phyloP scores from a whole-genome alignment of 2,797 vertebrate species.

The Apodemus agrarius region DNA sequence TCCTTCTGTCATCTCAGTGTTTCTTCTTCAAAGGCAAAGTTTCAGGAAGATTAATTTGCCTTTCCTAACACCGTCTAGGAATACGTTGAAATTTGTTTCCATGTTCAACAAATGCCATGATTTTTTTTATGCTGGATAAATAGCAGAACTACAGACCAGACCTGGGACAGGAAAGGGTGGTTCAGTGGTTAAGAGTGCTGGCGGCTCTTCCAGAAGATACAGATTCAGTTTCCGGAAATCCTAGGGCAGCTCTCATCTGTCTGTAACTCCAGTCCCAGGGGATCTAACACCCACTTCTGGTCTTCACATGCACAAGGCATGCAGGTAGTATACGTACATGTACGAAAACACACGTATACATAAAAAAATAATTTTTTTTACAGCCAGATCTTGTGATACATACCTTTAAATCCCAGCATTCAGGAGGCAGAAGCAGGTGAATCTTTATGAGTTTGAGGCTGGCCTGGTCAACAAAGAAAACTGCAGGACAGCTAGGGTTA shows the following conservation, averaged over 20 bases:
- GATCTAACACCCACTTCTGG: background rate
- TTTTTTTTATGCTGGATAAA: slow-evolving; percentile 39
- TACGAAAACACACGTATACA: background rate
- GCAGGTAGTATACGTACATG: background rate
- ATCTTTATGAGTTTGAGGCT: background rate
- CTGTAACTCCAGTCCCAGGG: background rate
- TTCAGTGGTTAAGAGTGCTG: background rate
- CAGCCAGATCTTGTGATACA: background rate
- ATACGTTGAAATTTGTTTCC: slow-evolving; percentile 21
- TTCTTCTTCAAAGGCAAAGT: slow-evolving; percentile 42
- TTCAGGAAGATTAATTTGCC: slow-evolving; percentile 52
- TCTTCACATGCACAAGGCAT: background rate
- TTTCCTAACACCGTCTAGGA: slow-evolving; percentile 23
- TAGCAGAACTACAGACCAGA: background rate
- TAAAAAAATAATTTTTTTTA: background rate
- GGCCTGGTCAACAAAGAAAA: background rate
- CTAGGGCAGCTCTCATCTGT: background rate
- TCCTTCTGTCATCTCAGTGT: slow-evolving; percentile 22
- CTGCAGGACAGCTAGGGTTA: background rate
- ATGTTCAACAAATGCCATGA: background rate
- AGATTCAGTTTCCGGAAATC: background rate
- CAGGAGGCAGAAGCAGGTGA: background rate
- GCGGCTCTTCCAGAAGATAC: background rate
- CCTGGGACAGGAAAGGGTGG: background rate
- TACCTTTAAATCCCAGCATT: background rate